Evolutionary conservation across 2,888 invertebrate species (phyloP).

Genomic region (Phaedon cochleariae): DNA sequence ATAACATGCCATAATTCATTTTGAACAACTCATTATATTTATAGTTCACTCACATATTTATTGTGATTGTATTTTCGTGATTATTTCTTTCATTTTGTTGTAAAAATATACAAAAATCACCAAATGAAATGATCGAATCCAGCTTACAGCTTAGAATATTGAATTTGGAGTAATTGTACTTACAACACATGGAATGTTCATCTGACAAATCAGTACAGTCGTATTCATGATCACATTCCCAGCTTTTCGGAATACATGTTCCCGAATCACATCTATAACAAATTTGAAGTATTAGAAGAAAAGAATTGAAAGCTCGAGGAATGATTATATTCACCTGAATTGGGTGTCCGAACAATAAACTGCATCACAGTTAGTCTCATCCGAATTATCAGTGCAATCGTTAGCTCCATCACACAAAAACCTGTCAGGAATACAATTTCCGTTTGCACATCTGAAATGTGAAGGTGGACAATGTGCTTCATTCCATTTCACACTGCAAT

Average conservation of each 20-base stretch:
- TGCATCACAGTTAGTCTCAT: constrained; percentile 61
- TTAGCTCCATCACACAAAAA: constrained; percentile 64
- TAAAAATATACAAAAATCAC: no score
- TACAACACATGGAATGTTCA: constrained; percentile 71
- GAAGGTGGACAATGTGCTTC: constrained; percentile 58
- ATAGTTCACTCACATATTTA: no score
- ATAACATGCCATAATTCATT: no score
- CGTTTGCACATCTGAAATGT: constrained; percentile 64
- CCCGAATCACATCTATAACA: constrained; percentile 72
- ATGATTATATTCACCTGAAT: constrained; percentile 58
- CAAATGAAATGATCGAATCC: no score
- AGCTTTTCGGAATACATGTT: constrained; percentile 72
- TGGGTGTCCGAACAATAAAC: constrained; percentile 51
- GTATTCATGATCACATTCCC: constrained; percentile 76
- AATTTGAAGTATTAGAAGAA: no score
- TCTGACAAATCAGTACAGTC: constrained; percentile 83
- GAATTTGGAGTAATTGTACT: constrained; percentile 34
- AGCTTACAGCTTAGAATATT: no score
- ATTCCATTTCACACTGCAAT: constrained; percentile 58
- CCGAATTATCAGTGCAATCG: constrained; percentile 64
- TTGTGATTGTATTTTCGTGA: no score
- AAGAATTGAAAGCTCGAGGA: no score
- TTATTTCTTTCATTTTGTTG: no score
- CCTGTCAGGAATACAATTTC: constrained; percentile 63
- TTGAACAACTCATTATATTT: no score